A percentile compares a stretch with the other conserved stretches of the same genome.
Conservation (phyloP, 2,888 invertebrate species). For the Stegophylla sp. region DNA sequence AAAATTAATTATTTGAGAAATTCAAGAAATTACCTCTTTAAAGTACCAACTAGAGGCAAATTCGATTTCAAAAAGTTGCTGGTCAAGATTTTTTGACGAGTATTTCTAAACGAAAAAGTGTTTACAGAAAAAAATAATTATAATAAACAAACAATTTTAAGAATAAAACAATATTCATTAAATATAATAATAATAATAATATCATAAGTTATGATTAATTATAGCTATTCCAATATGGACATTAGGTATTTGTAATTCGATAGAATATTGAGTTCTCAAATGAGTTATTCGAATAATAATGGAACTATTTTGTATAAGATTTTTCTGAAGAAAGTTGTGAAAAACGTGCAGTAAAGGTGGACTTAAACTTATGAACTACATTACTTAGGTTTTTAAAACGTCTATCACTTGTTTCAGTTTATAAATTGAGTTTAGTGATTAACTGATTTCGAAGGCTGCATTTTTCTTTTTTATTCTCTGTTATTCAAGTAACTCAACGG, state of each 20-base stretch:
- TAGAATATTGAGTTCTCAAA: neutral
- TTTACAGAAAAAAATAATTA: no score
- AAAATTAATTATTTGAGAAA: no score
- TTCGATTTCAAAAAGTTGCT: no score
- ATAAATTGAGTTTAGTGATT: constrained; percentile 26
- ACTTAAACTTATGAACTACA: neutral
- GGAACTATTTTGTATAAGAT: neutral
- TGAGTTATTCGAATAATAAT: neutral
- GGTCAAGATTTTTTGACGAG: no score
- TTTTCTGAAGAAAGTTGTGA: neutral
- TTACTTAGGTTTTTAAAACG: neutral
- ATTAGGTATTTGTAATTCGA: neutral
- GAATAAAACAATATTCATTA: no score
- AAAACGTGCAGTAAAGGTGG: neutral
- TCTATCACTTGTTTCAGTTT: neutral
- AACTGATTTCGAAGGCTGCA: constrained; percentile 10
- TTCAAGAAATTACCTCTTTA: no score
- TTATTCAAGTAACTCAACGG: constrained; percentile 18
- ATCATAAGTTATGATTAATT: neutral
- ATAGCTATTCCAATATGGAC: neutral
- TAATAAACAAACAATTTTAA: no score
- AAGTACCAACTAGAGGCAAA: no score
- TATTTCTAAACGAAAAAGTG: no score
- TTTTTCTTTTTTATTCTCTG: neutral
- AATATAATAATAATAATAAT: neutral